A percentile compares a stretch with the other conserved stretches of the same genome.
phyloP scores from a whole-genome alignment of 1,140 invertebrate genomes.

The Adoxophyes honmai region DNA sequence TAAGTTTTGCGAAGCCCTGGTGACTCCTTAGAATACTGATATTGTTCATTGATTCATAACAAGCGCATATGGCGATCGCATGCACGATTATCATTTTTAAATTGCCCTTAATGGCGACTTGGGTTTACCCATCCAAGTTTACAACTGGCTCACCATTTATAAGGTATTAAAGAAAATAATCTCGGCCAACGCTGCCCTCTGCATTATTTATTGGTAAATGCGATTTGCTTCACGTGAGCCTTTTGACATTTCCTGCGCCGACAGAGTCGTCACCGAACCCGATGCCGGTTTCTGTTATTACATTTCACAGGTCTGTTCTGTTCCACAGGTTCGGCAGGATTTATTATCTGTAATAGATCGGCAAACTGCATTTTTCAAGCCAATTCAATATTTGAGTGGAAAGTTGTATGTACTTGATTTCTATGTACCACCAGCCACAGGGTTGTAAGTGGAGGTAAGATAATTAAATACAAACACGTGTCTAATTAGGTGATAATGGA shows the following conservation, averaged over 20 bases:
- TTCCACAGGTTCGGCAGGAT: no score
- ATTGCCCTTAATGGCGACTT: slow-evolving; percentile 28
- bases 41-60: slow-evolving; percentile 20
- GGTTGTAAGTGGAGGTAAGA: no score
- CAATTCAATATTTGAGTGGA: no score
- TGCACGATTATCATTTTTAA: slow-evolving; percentile 29
- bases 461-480: no score
- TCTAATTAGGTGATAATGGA: no score
- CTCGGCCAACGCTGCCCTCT: slow-evolving; percentile 2
- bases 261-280: slow-evolving; percentile 2
- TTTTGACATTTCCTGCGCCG: slow-evolving; percentile 9
- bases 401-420: no score
- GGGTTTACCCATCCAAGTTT: not conserved
- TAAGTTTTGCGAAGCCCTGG: slow-evolving; percentile 7
- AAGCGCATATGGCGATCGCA: slow-evolving; percentile 24
- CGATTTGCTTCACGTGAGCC: slow-evolving; percentile 10
- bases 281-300: no score
- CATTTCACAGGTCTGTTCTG: no score
- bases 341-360: no score
- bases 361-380: no score
- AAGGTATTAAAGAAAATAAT: slow-evolving; percentile 19
- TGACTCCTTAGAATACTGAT: slow-evolving; percentile 16
- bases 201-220: slow-evolving; percentile 14
- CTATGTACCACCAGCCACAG: no score
- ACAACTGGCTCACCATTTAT: slow-evolving; percentile 8